Evolutionary conservation across 2,113 vertebrate genomes (phyloP).

Genomic region (Diadophis punctatus): DNA sequence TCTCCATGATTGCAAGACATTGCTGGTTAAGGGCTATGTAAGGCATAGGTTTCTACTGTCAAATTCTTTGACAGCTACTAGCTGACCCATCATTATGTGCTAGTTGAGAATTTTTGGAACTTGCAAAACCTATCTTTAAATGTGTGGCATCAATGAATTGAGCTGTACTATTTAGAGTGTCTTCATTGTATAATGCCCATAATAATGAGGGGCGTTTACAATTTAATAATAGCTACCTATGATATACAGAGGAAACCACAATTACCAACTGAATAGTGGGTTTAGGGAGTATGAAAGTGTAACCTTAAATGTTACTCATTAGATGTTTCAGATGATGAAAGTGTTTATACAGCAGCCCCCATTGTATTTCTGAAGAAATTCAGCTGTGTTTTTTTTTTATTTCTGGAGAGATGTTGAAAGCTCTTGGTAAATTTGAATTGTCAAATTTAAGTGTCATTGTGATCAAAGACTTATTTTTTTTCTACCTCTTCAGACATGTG

Average conservation of each 20-base stretch:
- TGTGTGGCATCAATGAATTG: neutral
- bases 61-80: neutral
- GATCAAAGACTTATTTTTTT: neutral
- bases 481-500: neutral
- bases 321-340: neutral
- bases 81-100: neutral
- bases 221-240: neutral
- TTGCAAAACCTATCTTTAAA: neutral
- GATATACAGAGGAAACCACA: neutral
- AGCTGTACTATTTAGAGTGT: neutral
- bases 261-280: neutral
- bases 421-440: neutral
- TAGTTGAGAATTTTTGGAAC: neutral
- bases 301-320: neutral
- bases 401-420: neutral
- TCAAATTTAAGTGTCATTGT: neutral
- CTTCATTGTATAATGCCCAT: neutral
- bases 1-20: neutral
- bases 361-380: neutral
- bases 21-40: neutral
- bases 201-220: neutral
- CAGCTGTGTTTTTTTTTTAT: neutral
- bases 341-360: neutral
- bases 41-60: neutral
- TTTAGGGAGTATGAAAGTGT: neutral